A percentile compares a stretch with the other conserved stretches of the same genome.
phyloP scores from a whole-genome alignment of 2,888 invertebrate genomes.

The Sphaerophoria taeniata region DNA sequence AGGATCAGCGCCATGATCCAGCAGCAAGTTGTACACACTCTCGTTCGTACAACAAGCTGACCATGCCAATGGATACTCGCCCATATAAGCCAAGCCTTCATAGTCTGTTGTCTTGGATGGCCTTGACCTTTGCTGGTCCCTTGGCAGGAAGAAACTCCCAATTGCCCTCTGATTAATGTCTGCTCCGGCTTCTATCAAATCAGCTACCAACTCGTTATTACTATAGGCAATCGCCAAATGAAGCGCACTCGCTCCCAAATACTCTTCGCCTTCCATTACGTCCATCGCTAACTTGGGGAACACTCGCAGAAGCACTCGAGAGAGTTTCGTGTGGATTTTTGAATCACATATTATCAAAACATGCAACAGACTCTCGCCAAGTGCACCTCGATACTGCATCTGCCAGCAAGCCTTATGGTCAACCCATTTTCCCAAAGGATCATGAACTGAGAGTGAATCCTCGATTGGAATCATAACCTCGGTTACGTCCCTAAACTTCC shows the following conservation, averaged over 20 bases:
- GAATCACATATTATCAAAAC: constrained; percentile 97
- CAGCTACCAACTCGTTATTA: constrained; percentile 97
- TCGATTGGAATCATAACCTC: constrained; percentile 94
- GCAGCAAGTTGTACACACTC: constrained; percentile 96
- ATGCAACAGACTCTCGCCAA: constrained; percentile 97
- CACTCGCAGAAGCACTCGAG: constrained; percentile 93
- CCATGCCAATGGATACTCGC: constrained; percentile 98
- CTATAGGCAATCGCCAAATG: constrained; percentile 98
- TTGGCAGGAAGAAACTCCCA: constrained; percentile 97
- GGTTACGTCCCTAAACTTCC: constrained; percentile 94
- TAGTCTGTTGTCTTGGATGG: constrained; percentile 94
- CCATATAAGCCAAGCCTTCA: constrained; percentile 98
- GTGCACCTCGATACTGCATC: constrained; percentile 96
- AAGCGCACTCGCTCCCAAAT: constrained; percentile 96
- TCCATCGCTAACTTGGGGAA: constrained; percentile 96
- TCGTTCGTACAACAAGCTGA: constrained; percentile 98
- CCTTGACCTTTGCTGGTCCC: constrained; percentile 93
- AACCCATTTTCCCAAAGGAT: constrained; percentile 93
- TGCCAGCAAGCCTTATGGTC: constrained; percentile 99
- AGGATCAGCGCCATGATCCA: constrained; percentile 96
- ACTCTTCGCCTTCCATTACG: constrained; percentile 98
- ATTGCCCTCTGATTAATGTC: constrained; percentile 96
- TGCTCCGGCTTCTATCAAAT: constrained; percentile 95
- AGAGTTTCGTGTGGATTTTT: constrained; percentile 88
- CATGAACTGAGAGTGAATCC: constrained; percentile 92